Evolutionary conservation across 2,113 vertebrate genomes (phyloP), one percentile per base, ranked within the genome.

Genomic region (Vanacampus margaritifer): DNA sequence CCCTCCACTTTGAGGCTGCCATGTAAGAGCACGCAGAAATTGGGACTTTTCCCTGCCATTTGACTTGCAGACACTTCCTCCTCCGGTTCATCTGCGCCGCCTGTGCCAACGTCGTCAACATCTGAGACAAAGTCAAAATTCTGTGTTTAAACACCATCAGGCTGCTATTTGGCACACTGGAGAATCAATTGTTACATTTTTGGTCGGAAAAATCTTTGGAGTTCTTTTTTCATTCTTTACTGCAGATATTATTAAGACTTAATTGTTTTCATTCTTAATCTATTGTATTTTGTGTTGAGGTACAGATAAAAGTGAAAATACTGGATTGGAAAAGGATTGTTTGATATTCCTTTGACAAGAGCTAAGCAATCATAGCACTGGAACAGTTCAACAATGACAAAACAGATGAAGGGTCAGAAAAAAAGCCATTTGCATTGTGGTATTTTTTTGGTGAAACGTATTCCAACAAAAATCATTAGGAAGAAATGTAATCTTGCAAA

Each of bases 1-100:
- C 97, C 97, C 86, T 99, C 97, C 66, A 99, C 97, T 86, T 99
- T 99, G 24, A 99, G 89, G 84, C 97, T 99, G 77, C 97, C 97
- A 48, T 99, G 97, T 39, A 99, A 84, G 36, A 99, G 90, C 23
- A 99, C 97, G 85, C 97, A 99, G 74, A 99, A 99, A 80, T 98
- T 98, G 53, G 97, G 97, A 86, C 94, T 96, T 88, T 99, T 99
- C 46, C 97, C 97, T 61, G 97, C 95, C 84, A 98, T 95, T 64
- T 98, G 96, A 92, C 94, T 98, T 76, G 95, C 93, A 69, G 96
- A 97, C 67, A 93, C 94, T 82, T 99, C 97, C 85, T 99, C 97
- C 77, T 99, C 97, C 0, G 90, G 92, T 69, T 98, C 97, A 45
- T 99, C 97, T 51, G 95, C 88, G 76, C 94, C 90, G 54, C 96